A percentile compares a stretch with the other conserved stretches of the same genome.
phyloP scores from a whole-genome alignment of 2,113 vertebrate species.

The Onychorhynchus coronatus region DNA sequence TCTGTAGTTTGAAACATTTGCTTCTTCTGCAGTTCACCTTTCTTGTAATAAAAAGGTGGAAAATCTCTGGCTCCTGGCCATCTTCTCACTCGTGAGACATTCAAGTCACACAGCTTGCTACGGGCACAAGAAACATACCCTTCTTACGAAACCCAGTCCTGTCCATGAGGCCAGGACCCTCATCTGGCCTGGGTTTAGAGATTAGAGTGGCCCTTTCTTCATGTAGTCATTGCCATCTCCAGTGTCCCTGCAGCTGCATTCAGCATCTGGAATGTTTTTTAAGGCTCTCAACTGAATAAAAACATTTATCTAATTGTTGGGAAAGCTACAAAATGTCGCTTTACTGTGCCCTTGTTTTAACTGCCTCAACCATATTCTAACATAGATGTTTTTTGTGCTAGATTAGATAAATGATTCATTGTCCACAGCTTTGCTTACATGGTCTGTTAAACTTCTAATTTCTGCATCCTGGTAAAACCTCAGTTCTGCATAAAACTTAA shows the following conservation, averaged over 20 bases:
- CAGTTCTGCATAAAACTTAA: background rate
- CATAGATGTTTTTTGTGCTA: background rate
- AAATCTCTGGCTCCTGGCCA: background rate
- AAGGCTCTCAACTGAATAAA: background rate
- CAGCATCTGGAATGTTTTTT: background rate
- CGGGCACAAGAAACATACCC: background rate
- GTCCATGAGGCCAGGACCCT: background rate
- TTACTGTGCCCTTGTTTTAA: background rate
- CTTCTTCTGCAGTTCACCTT: background rate
- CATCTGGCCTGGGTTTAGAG: background rate
- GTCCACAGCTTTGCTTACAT: background rate
- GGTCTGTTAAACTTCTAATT: background rate
- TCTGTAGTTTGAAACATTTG: background rate
- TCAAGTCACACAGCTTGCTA: background rate
- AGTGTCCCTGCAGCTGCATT: background rate
- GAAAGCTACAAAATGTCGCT: background rate
- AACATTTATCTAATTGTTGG: background rate
- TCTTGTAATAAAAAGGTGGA: background rate
- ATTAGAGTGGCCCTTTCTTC: background rate
- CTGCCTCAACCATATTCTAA: background rate
- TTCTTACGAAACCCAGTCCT: background rate
- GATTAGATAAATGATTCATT: background rate
- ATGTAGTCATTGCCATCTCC: accelerated
- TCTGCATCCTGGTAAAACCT: background rate
- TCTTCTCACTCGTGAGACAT: background rate